Percentiles rank a stretch among this genome's conserved stretches.
These are phyloP conservation scores for Latrodectus elegans DNA, from an alignment of 2,888 invertebrate species.

Conservation along the genomic window DNA sequence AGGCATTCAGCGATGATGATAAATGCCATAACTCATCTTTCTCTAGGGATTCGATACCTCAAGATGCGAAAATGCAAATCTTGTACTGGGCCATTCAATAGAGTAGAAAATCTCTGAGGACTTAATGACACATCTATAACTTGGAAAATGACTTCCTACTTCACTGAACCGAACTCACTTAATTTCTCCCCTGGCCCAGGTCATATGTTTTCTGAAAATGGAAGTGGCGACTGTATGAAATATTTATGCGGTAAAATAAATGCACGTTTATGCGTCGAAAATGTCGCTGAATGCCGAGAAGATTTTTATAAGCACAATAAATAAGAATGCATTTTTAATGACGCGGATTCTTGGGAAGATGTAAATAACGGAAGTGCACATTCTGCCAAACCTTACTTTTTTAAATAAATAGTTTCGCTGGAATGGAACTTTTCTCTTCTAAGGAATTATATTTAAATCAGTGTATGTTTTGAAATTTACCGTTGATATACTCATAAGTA, in stretches of 20 bases:
- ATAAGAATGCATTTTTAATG: too few species aligned
- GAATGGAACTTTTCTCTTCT: too few species aligned
- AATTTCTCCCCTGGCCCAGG: conserved; percentile 40
- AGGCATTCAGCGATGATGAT: conserved; percentile 26
- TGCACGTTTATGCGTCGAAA: conserved; percentile 15
- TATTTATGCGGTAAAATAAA: conserved; percentile 29
- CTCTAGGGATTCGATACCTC: background rate
- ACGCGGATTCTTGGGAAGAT: too few species aligned
- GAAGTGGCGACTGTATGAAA: conserved; percentile 20
- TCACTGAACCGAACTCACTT: conserved; percentile 1
- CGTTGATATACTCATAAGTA: too few species aligned
- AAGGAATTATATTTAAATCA: too few species aligned
- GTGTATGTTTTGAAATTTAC: too few species aligned
- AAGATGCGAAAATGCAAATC: conserved; percentile 38
- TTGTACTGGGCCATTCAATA: conserved; percentile 10
- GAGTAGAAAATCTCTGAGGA: conserved; percentile 29
- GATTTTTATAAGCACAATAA: too few species aligned
- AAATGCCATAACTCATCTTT: conserved; percentile 12
- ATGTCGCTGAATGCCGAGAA: background rate
- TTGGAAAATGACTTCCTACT: conserved; percentile 20
- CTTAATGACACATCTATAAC: conserved; percentile 54
- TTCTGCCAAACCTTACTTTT: too few species aligned
- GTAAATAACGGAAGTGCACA: too few species aligned
- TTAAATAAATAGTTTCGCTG: too few species aligned
- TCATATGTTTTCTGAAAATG: background rate